Base-by-base conservation (phyloP, 1,140 invertebrate species). In the Oedothorax gibbosus region DNA sequence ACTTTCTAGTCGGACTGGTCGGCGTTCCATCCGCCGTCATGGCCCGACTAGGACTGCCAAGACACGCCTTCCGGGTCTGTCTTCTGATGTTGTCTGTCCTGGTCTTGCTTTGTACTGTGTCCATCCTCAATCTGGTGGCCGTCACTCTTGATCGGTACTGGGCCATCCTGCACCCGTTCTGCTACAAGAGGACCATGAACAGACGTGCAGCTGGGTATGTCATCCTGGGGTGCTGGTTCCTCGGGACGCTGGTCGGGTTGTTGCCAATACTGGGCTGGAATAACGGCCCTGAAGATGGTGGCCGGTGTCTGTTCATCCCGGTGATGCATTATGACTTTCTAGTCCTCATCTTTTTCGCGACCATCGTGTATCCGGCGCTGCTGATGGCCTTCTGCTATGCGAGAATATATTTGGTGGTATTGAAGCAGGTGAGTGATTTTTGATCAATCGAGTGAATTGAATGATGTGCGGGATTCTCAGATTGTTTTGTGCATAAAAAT, bases 141-240 rank as follows among this genome's bases (percentile, higher is more conserved):
- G 96, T 98, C 6, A 96, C 95, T 20, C 93, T 97, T 79, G 96
- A 98, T 91, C 92, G 96, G 62, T 97, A 97, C 89, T 97, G 96
- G 96, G 96, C 96, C 14, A 97, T 97, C 85, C 91, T 97, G 0
- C 93, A 96, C 90, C 96, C 96, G 0, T 95, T 98, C 93, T 94
- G 94, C 83, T 98, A 97, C 89, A 96, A 95, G 0, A 92, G 95
- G 84, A 95, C 69, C 15, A 69, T 85, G 53, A 79, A 66, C 72
- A 64, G 86, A 15, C 62, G 73, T 65, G 69, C 86, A 7, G 87
- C 85, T 14, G 53, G 83, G 95, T 94, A 93, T 84, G 96, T 96
- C 88, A 97, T 97, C 86, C 93, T 94, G 15, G 92, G 93, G 60
- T 97, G 95, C 89, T 97, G 96, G 96, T 91, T 95, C 49, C 92